phyloP scores from a whole-genome alignment of 2,888 invertebrate species.

The Meliscaeva auricollis region DNA sequence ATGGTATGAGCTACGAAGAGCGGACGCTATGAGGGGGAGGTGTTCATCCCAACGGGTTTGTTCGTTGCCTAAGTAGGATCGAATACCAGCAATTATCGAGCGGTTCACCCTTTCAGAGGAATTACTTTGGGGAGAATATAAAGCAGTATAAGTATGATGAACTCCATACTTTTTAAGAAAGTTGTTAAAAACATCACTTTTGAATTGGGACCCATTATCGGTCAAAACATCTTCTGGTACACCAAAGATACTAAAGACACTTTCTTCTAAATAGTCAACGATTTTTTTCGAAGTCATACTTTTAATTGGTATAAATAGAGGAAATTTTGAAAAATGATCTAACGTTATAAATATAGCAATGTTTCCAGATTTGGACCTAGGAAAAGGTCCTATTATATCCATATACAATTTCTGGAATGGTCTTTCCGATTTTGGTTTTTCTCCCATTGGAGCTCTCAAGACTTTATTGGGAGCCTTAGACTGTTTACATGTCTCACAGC shows the following conservation, averaged over 20 bases:
- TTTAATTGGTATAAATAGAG: constrained; percentile 51
- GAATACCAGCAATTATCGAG: constrained; percentile 53
- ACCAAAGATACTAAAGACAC: constrained; percentile 57
- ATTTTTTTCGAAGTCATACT: constrained; percentile 34
- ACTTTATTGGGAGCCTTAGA: constrained; percentile 41
- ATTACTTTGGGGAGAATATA: constrained; percentile 61
- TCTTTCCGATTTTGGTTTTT: constrained; percentile 21
- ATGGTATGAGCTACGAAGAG: constrained; percentile 49
- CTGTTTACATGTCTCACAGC: constrained; percentile 28
- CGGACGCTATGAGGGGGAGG: constrained; percentile 39
- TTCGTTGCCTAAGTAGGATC: constrained; percentile 46
- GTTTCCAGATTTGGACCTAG: constrained; percentile 37
- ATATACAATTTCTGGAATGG: constrained; percentile 52
- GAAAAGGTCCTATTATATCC: constrained; percentile 49
- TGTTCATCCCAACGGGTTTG: constrained; percentile 67
- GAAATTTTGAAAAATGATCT: constrained; percentile 55
- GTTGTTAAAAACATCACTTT: constrained; percentile 41
- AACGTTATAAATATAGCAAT: constrained; percentile 33
- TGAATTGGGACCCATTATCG: constrained; percentile 67
- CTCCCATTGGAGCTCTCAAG: constrained; percentile 52
- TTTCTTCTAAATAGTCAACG: constrained; percentile 40
- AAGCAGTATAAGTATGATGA: constrained; percentile 48
- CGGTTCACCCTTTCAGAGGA: constrained; percentile 61
- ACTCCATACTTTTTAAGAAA: constrained; percentile 50
- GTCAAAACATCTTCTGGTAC: constrained; percentile 57